These are phyloP conservation scores for Empidonax alnorum DNA, from an alignment of 2,113 vertebrate genomes.

Conservation along the genomic window DNA sequence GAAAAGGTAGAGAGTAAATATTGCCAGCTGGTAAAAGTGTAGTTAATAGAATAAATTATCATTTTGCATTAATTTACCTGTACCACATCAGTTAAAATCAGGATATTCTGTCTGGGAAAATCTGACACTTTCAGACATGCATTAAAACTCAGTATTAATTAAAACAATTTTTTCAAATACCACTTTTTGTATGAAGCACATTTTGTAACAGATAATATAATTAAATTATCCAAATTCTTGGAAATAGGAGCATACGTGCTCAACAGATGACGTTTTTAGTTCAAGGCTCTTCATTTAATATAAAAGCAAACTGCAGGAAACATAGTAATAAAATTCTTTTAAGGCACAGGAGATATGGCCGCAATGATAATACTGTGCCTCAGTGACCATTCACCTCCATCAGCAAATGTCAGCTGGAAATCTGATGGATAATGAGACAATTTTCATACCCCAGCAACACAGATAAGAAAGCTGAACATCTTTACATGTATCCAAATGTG, in stretches of 20 bases:
- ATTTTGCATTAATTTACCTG: not conserved
- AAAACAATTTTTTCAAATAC: constrained; percentile 13
- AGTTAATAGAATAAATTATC: not conserved
- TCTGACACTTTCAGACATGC: not conserved
- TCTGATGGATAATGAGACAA: not conserved
- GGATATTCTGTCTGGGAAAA: not conserved
- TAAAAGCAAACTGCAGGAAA: not conserved
- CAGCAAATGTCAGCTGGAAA: not conserved
- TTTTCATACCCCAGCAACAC: not conserved
- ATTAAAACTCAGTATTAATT: constrained; percentile 13
- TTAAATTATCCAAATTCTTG: not conserved
- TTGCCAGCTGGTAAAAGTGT: not conserved
- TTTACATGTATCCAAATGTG: constrained; percentile 4
- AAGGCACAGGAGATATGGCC: not conserved
- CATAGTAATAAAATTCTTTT: not conserved
- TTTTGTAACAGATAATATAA: constrained; percentile 18
- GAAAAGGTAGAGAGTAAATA: not conserved
- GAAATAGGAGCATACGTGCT: constrained; percentile 28
- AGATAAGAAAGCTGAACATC: constrained; percentile 25
- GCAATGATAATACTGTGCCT: not conserved
- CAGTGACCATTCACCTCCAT: not conserved
- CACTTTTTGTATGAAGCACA: not conserved
- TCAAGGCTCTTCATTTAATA: not conserved
- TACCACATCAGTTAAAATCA: not conserved
- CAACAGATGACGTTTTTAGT: constrained; percentile 19